Base-by-base conservation (phyloP, 2,797 vertebrate species). In the Petrocephalus sullivani region DNA sequence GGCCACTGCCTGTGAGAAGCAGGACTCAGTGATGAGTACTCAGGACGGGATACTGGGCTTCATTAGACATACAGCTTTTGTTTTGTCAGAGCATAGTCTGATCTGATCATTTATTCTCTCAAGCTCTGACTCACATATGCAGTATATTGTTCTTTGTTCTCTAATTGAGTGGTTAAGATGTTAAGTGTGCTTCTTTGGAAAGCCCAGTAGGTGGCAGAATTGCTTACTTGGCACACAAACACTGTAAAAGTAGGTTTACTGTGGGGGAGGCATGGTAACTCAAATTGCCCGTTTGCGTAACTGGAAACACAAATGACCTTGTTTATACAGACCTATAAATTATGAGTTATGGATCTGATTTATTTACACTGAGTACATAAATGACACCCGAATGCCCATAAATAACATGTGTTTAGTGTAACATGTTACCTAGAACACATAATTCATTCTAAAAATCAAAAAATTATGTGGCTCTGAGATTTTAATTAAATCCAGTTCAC, bases 401-500 rank as follows among this genome's bases (percentile, higher is more conserved):
- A 56, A 84, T 41, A 84, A 84, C 56, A 84, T 51, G 78, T 57
- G 49, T 82, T 88, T 88, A 84, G 78, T 82, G 75, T 88, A 60
- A 61, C 41, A 28, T 54, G 46, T 57, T 75, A 49, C 75, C 7
- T 81, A 81, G 41, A 81, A 81, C 75, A 81, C 54, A 12, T 12
- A 78, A 78, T 37, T 88, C 81, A 9, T 61, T 88, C 37, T 67
- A 67, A 49, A 23, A 21, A 67, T 14, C 46, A 28, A 37, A 60
- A 81, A 64, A 83, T 83, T 88, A 23, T 54, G 82, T 60, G 23
- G 87, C 49, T 37, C 46, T 51, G 23, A 85, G 60, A 88, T 54
- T 53, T 85, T 85, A 88, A 88, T 88, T 88, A 88, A 88, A 88
- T 85, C 58, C 87, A 88, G 58, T 85, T 88, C 57, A 85, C 87